Conservation (phyloP, 2,888 invertebrate genomes). For the Amphimallon solstitiale region DNA sequence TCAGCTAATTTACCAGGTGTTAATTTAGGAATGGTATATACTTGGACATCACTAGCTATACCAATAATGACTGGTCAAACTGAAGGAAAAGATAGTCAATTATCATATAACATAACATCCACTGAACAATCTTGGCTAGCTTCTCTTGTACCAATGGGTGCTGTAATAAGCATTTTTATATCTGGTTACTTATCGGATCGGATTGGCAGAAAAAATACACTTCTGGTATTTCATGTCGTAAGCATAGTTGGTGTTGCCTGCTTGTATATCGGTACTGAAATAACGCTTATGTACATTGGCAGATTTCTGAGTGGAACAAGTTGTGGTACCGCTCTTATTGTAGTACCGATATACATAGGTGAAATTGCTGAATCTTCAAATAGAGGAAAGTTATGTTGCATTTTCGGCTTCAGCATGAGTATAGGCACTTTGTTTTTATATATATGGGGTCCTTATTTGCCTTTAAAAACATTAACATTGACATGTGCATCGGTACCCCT, state of each 20-base stretch:
- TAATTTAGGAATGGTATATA: slow-evolving; percentile 64
- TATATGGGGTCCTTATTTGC: slow-evolving; percentile 76
- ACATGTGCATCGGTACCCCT: slow-evolving; percentile 66
- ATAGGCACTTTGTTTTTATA: slow-evolving; percentile 76
- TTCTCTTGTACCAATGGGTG: slow-evolving; percentile 65
- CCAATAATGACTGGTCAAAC: no score
- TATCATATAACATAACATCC: slow-evolving; percentile 48
- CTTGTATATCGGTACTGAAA: slow-evolving; percentile 67
- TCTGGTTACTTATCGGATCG: slow-evolving; percentile 75
- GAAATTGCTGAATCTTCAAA: slow-evolving; percentile 76
- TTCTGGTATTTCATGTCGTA: slow-evolving; percentile 73
- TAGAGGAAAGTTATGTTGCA: slow-evolving; percentile 81
- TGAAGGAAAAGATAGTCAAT: slow-evolving; percentile 43
- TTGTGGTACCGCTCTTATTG: slow-evolving; percentile 74
- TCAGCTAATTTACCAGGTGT: slow-evolving; percentile 65
- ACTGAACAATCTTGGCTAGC: slow-evolving; percentile 67
- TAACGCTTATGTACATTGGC: slow-evolving; percentile 67
- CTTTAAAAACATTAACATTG: slow-evolving; percentile 67
- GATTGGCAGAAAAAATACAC: slow-evolving; percentile 76
- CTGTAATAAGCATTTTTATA: slow-evolving; percentile 72
- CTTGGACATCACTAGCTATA: slow-evolving; percentile 65
- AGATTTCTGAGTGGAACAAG: slow-evolving; percentile 72
- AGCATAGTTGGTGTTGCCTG: slow-evolving; percentile 78
- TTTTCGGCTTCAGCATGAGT: slow-evolving; percentile 76
- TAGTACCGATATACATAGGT: slow-evolving; percentile 83